phyloP scores from a whole-genome alignment of 2,797 vertebrate genomes.

The Bryconaethiops microstoma region DNA sequence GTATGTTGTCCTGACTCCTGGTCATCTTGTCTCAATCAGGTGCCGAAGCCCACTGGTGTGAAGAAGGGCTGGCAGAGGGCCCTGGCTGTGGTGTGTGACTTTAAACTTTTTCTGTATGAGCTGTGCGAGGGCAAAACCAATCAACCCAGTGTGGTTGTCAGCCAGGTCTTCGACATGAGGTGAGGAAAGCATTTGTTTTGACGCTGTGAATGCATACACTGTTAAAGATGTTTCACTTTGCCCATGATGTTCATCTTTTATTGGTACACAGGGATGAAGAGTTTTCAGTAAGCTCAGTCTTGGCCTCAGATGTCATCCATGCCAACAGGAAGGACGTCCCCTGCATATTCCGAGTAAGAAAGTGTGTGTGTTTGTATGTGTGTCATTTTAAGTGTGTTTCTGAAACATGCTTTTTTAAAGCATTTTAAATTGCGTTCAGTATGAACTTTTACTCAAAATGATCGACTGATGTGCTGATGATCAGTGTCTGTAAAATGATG shows the following conservation, averaged over 20 bases:
- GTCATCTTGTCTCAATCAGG: constrained; percentile 68
- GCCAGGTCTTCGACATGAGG: constrained; percentile 99
- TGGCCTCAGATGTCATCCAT: constrained; percentile 98
- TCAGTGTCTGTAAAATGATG: not conserved
- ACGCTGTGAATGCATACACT: constrained; percentile 80
- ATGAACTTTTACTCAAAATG: too few species aligned
- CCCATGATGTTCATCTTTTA: not conserved
- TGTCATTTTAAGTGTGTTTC: not conserved
- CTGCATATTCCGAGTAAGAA: constrained; percentile 95
- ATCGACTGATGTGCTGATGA: too few species aligned
- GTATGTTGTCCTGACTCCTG: not conserved
- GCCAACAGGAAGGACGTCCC: constrained; percentile 96
- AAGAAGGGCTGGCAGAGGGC: constrained; percentile 99
- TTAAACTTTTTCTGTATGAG: constrained; percentile 96
- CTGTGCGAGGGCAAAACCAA: constrained; percentile 92
- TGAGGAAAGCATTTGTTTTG: constrained; percentile 61
- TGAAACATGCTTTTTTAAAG: too few species aligned
- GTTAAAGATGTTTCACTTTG: constrained; percentile 81
- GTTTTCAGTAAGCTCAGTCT: constrained; percentile 95
- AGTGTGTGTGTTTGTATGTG: not conserved
- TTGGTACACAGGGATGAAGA: constrained; percentile 87
- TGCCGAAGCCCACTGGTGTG: constrained; percentile 96
- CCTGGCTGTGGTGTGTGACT: constrained; percentile 93
- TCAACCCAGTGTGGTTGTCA: constrained; percentile 89
- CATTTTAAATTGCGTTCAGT: too few species aligned